phyloP scores from a whole-genome alignment of 2,113 vertebrate species.

The Eidolon helvum region DNA sequence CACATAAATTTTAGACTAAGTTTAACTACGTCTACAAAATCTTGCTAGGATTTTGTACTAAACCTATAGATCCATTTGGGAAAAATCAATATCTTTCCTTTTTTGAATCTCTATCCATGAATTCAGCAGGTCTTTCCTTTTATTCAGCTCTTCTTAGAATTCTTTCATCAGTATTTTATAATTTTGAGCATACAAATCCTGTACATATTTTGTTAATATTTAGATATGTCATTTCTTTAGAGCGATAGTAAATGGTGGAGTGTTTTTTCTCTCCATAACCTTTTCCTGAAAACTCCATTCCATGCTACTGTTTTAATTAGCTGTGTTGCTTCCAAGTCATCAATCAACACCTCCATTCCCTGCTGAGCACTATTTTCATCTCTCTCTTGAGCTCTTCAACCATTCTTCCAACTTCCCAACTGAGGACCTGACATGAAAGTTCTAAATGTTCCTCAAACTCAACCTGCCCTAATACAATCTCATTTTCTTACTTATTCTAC shows the following conservation, averaged over 20 bases:
- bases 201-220: background rate
- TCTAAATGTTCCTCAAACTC: background rate
- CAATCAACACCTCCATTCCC: background rate
- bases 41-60: background rate
- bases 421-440: background rate
- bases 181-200: background rate
- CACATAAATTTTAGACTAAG: background rate
- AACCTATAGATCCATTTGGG: background rate
- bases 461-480: background rate
- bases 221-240: background rate
- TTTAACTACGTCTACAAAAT: background rate
- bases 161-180: background rate
- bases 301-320: background rate
- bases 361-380: background rate
- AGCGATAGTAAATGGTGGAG: background rate
- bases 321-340: background rate
- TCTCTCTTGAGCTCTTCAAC: background rate
- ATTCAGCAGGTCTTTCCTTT: too few species aligned
- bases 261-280: background rate
- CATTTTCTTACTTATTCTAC: background rate
- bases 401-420: background rate
- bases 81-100: background rate
- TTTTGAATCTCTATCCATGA: background rate
- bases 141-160: background rate
- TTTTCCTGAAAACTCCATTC: background rate